Evolutionary conservation across 2,797 vertebrate species (phyloP).

Genomic region (Champsocephalus gunnari): DNA sequence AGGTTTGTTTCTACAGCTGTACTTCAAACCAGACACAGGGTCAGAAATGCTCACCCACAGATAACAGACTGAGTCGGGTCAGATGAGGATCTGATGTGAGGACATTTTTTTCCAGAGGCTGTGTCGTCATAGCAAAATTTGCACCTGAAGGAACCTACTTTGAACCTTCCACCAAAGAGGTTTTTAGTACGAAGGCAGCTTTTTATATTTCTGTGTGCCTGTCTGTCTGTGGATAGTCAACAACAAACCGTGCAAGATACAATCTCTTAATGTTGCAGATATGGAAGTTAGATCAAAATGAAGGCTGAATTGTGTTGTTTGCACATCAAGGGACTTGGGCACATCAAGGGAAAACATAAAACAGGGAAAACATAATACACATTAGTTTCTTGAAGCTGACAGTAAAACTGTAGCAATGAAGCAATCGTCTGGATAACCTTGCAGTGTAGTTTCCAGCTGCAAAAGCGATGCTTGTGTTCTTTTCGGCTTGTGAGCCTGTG

Average conservation of each 20-base stretch:
- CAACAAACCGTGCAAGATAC: no score
- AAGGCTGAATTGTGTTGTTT: not conserved
- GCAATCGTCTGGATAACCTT: not conserved
- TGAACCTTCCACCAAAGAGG: no score
- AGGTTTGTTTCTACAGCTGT: constrained; percentile 65
- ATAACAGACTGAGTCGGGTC: constrained; percentile 6
- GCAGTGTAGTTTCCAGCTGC: not conserved
- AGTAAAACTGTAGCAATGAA: constrained; percentile 3
- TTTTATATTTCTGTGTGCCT: no score
- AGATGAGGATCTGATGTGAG: constrained; percentile 27
- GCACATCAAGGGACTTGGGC: not conserved
- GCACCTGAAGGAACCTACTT: no score
- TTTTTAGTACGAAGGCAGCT: no score
- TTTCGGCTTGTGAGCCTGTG: no score
- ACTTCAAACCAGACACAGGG: constrained; percentile 44
- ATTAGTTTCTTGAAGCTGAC: not conserved
- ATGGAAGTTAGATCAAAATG: no score
- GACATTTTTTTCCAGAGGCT: not conserved
- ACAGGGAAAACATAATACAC: constrained; percentile 6
- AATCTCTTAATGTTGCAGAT: no score
- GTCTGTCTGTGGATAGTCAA: no score
- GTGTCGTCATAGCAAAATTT: no score
- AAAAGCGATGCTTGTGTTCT: no score
- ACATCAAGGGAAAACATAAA: no score
- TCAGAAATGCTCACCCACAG: constrained; percentile 41